These are phyloP conservation scores for Xenopus petersii DNA, from an alignment of 2,797 vertebrate species.

Conservation along the genomic window DNA sequence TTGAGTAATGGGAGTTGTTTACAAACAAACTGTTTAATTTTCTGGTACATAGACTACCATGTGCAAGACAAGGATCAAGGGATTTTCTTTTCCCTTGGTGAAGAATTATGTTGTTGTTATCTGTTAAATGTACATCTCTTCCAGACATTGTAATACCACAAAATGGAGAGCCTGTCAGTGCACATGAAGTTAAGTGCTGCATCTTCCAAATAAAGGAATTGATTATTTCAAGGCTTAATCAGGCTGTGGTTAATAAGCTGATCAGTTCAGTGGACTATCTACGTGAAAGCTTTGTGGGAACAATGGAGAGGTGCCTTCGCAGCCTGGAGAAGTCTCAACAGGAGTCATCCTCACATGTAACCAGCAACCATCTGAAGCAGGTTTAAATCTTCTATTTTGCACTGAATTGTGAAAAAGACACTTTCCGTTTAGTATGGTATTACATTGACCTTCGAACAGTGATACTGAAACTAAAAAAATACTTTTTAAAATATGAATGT, in stretches of 20 bases:
- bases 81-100: no score
- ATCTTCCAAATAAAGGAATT: constrained; percentile 95
- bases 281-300: constrained; percentile 94
- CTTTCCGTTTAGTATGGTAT: no score
- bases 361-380: constrained; percentile 88
- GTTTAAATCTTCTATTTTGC: constrained; percentile 48
- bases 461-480: no score
- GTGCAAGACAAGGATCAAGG: no score
- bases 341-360: constrained; percentile 81
- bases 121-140: no score
- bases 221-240: constrained; percentile 87
- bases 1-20: no score
- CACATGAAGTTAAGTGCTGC: constrained; percentile 89
- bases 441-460: no score
- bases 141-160: constrained; percentile 86
- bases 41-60: no score
- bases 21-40: no score
- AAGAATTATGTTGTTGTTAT: no score
- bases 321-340: constrained; percentile 88
- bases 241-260: constrained; percentile 93
- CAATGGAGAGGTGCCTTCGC: constrained; percentile 88
- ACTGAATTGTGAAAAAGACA: no score
- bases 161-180: constrained; percentile 85
- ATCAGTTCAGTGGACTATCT: constrained; percentile 96
- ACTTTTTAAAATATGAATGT: no score